Conservation (phyloP, 2,888 invertebrate genomes). For the Volucella bombylans region DNA sequence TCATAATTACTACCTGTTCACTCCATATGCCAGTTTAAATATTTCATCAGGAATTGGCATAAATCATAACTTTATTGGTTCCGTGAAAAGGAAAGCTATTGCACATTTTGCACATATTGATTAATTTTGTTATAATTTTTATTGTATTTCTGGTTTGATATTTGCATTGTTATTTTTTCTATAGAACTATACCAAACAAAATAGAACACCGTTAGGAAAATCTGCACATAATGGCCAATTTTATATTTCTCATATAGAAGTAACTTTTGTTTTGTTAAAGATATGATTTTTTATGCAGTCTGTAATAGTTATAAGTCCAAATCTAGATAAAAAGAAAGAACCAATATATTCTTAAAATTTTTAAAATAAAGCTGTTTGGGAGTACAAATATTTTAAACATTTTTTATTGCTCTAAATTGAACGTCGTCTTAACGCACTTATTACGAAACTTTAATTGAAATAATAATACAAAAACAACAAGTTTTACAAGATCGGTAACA, state of each 20-base stretch:
- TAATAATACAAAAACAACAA: too few species aligned
- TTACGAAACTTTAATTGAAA: too few species aligned
- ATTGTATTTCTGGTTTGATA: conserved; percentile 24
- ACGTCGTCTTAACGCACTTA: too few species aligned
- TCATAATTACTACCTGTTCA: conserved; percentile 36
- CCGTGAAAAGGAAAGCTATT: conserved; percentile 14
- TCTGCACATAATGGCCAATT: conserved; percentile 15
- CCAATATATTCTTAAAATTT: conserved; percentile 36
- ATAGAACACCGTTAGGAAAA: conserved; percentile 16
- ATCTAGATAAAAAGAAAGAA: conserved; percentile 33
- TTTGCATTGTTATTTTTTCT: conserved; percentile 30
- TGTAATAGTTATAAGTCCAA: conserved; percentile 36
- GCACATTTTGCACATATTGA: conserved; percentile 1
- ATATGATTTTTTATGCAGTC: conserved; percentile 30
- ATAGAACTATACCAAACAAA: conserved; percentile 14
- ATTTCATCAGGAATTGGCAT: conserved; percentile 1
- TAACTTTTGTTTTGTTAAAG: conserved; percentile 36
- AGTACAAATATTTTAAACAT: too few species aligned
- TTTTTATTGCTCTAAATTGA: too few species aligned
- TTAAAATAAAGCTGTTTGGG: conserved; percentile 33
- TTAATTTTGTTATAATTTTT: conserved; percentile 26
- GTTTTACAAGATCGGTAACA: too few species aligned
- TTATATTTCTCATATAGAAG: conserved; percentile 2
- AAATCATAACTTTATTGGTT: conserved; percentile 21
- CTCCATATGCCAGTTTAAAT: conserved; percentile 29